Percentiles rank a stretch among this genome's conserved stretches.
Conservation (phyloP, 37 sponge, comb jelly and placozoan species). For the Axinella damicornis region DNA sequence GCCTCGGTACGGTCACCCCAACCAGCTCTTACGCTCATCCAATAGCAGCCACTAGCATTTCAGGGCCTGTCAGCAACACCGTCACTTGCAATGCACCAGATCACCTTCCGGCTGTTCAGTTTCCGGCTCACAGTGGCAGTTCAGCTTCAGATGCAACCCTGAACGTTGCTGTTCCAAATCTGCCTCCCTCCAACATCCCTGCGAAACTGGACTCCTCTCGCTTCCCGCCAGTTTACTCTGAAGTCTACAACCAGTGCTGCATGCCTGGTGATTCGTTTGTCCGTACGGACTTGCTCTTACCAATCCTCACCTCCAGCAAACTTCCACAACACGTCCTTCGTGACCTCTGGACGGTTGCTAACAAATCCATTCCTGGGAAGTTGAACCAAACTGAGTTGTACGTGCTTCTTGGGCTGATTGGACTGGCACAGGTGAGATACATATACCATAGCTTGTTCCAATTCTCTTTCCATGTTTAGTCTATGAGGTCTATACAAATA, state of each 20-base stretch:
- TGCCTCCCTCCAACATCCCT: background rate
- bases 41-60: conserved; percentile 6
- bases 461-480: too few relatives aligned
- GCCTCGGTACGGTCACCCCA: too few relatives aligned
- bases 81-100: too few relatives aligned
- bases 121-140: background rate
- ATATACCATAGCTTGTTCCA: too few relatives aligned
- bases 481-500: too few relatives aligned
- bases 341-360: conserved; percentile 44
- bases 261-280: conserved; percentile 20
- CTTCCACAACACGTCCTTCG: conserved; percentile 23
- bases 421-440: conserved; percentile 45
- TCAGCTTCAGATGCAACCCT: background rate
- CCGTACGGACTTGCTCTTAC: conserved; percentile 48
- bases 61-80: conserved; percentile 13
- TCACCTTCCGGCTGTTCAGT: background rate
- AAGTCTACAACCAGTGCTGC: conserved; percentile 38
- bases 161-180: background rate
- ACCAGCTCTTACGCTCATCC: background rate
- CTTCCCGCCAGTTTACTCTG: conserved; percentile 45
- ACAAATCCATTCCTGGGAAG: conserved; percentile 31
- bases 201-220: background rate
- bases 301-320: conserved; percentile 55
- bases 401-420: conserved; percentile 61
- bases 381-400: conserved; percentile 57